A percentile compares a stretch with the other conserved stretches of the same genome.
phyloP scores from a whole-genome alignment of 2,888 invertebrate genomes.

The Aphidoletes aphidimyza region DNA sequence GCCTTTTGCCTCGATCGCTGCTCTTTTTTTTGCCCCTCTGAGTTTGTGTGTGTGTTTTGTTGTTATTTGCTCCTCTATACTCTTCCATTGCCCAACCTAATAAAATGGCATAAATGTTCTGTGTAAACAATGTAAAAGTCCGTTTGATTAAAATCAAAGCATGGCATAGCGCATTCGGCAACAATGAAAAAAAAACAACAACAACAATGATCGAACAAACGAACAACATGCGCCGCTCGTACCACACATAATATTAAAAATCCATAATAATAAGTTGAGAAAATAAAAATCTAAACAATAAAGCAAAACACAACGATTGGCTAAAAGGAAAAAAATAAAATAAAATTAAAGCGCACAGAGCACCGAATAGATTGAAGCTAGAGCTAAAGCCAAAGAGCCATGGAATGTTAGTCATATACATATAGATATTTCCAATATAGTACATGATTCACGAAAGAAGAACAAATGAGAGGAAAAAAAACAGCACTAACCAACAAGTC shows the following conservation, averaged over 20 bases:
- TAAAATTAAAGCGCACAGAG: background rate
- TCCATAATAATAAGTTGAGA: conserved; percentile 49
- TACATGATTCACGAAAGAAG: conserved; percentile 22
- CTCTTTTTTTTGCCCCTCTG: background rate
- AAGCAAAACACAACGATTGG: background rate
- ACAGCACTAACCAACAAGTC: too few species aligned
- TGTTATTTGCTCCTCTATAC: too few species aligned
- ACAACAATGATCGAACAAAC: too few species aligned
- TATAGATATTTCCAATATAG: background rate
- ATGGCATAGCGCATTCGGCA: background rate
- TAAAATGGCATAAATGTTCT: conserved; percentile 35
- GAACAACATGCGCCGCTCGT: background rate
- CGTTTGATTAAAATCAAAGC: conserved; percentile 51
- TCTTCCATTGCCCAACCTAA: conserved; percentile 20
- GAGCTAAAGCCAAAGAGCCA: background rate
- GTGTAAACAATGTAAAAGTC: conserved; percentile 41
- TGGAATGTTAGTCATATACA: background rate
- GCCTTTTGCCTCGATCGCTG: too few species aligned
- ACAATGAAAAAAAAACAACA: background rate
- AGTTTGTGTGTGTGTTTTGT: background rate
- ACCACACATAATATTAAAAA: conserved; percentile 49
- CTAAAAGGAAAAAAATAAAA: background rate
- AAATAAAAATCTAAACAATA: conserved; percentile 24
- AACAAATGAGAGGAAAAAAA: background rate
- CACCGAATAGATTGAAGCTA: background rate